Evolutionary conservation across 1,140 invertebrate species (phyloP), one percentile per base, ranked within the genome.

Genomic region (Diachasmimorpha longicaudata): DNA sequence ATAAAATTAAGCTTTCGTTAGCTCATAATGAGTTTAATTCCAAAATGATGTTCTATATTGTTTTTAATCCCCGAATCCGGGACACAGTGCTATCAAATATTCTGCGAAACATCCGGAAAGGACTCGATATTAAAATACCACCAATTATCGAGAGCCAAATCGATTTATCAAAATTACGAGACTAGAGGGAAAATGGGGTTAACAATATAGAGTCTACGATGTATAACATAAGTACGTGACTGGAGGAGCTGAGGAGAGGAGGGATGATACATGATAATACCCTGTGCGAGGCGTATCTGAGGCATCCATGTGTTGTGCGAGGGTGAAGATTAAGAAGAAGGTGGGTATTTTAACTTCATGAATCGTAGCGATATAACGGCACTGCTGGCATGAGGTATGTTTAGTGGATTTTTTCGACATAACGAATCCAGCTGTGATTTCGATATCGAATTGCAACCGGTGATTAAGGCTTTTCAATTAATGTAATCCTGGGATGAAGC

Each of bases 221-320:
- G 9, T 58, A 58, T 21, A 21, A 19, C 23, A 31, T 6, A 21
- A 21, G 0, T 16, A 19, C 16, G 16, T 21, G 25, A 68, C 11
- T 37, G 31, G 13, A 68, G 11, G 66, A 16, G 66, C 66, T 68
- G 25, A 68, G 25, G 25, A 68, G 25, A 68, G 36, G 36, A 68
- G 14, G 19, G 25, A 68, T 68, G 66, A 68, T 68, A 37, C 66
- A 68, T 68, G 66, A 68, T 68, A 68, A 68, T 68, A 36, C n/a
- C 63, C 31, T 68, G 25, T 63, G 58, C 13, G 58, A 63, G 23
- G 58, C 23, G 23, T 63, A 25, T 25, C 58, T 63, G 31, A 63
- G 58, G 19, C 58, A 52, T 14, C 46, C 16, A 23, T 58, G 23
- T 58, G 55, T 58, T 58, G 8, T 58, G 55, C 19, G 1, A n/a